phyloP scores from a whole-genome alignment of 2,113 vertebrate species.

The Spea multiplicata region DNA sequence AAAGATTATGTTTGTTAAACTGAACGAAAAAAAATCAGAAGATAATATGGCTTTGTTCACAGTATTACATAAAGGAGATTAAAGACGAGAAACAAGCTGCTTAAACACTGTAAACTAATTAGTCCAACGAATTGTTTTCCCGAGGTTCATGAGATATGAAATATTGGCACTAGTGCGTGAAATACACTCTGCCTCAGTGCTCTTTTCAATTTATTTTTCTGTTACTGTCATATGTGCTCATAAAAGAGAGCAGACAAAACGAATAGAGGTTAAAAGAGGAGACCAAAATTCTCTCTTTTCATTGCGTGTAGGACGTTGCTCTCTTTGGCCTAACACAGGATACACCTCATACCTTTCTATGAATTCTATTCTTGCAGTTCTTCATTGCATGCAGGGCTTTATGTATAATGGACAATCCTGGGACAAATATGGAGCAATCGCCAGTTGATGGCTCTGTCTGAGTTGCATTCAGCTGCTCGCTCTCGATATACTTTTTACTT shows the following conservation, averaged over 20 bases:
- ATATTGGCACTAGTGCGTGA: slow-evolving; percentile 70
- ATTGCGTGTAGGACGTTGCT: slow-evolving; percentile 64
- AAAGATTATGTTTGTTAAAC: slow-evolving; percentile 71
- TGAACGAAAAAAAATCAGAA: slow-evolving; percentile 65
- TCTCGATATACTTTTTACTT: no score
- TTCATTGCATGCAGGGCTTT: no score
- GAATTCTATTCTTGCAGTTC: slow-evolving; percentile 55
- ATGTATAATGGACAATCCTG: no score
- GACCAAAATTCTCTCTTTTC: slow-evolving; percentile 56
- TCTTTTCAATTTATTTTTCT: slow-evolving; percentile 79
- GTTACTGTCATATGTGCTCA: slow-evolving; percentile 64
- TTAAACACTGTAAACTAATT: slow-evolving; percentile 84
- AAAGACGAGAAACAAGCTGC: slow-evolving; percentile 74
- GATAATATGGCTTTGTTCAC: slow-evolving; percentile 73
- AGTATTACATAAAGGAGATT: slow-evolving; percentile 76
- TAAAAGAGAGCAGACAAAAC: slow-evolving; percentile 59
- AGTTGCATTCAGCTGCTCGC: neutral
- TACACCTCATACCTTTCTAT: slow-evolving; percentile 49
- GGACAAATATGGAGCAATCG: no score
- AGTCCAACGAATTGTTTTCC: slow-evolving; percentile 76
- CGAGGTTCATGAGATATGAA: slow-evolving; percentile 74
- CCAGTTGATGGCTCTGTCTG: slow-evolving; percentile 1
- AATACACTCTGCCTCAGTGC: slow-evolving; percentile 75
- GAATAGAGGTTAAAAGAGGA: slow-evolving; percentile 57
- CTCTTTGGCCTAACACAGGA: slow-evolving; percentile 47